phyloP scores from a whole-genome alignment of 2,113 vertebrate genomes.

The Dasyprocta punctata region DNA sequence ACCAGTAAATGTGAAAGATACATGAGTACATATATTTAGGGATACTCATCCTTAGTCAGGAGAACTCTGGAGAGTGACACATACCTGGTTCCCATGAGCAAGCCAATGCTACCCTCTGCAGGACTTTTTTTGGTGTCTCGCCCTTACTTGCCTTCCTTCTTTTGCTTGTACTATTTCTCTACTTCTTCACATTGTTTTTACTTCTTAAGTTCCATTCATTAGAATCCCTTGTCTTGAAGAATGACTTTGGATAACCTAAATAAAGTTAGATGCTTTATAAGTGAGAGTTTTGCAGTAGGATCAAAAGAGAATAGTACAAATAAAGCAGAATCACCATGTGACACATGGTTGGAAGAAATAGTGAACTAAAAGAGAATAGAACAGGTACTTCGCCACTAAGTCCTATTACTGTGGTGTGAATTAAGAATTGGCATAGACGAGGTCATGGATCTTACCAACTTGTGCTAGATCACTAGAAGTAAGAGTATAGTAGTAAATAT shows the following conservation, averaged over 20 bases:
- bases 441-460: neutral
- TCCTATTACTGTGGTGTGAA: neutral
- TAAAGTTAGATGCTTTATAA: neutral
- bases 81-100: neutral
- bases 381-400: neutral
- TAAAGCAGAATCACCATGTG: neutral
- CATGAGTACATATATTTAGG: neutral
- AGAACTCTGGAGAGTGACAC: neutral
- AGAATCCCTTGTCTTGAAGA: neutral
- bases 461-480: neutral
- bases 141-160: neutral
- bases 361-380: neutral
- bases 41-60: neutral
- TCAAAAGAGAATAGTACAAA: neutral
- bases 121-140: neutral
- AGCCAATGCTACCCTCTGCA: neutral
- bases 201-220: neutral
- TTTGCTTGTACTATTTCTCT: neutral
- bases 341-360: neutral
- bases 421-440: neutral
- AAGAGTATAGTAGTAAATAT: constrained; percentile 8
- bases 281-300: neutral
- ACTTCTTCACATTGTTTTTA: neutral
- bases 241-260: neutral
- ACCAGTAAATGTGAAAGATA: neutral